Conservation (phyloP, 2,888 invertebrate species). For the Pollenia angustigena region DNA sequence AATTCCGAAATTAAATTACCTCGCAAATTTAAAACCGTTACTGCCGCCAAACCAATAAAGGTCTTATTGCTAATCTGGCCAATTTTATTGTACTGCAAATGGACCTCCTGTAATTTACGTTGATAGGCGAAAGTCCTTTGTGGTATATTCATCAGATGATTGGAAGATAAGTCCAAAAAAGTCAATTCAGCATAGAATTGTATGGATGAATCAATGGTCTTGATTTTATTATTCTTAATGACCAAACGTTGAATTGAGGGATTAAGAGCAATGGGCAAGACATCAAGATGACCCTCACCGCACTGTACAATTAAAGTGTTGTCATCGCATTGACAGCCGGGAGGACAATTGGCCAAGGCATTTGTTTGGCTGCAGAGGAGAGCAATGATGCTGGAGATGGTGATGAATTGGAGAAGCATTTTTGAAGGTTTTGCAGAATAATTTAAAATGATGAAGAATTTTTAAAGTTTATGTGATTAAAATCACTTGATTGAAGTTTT, state of each 20-base stretch:
- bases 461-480: not conserved
- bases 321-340: conserved; percentile 94
- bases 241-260: conserved; percentile 94
- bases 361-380: conserved; percentile 28
- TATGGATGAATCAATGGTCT: conserved; percentile 94
- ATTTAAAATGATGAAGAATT: not conserved
- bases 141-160: conserved; percentile 93
- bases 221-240: conserved; percentile 93
- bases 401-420: conserved; percentile 51
- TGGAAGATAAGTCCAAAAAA: conserved; percentile 93
- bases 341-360: conserved; percentile 90
- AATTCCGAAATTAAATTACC: conserved; percentile 93
- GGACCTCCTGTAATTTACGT: conserved; percentile 92
- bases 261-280: conserved; percentile 95
- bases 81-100: conserved; percentile 93
- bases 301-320: conserved; percentile 94
- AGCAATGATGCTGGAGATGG: conserved; percentile 37
- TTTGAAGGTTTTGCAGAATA: not conserved
- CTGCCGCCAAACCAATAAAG: conserved; percentile 90
- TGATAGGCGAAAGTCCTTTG: conserved; percentile 92
- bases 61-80: conserved; percentile 92
- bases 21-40: conserved; percentile 92
- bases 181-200: conserved; percentile 94
- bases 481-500: conserved; percentile 10
- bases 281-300: conserved; percentile 93